Percentiles rank a stretch among this genome's conserved stretches.
These are phyloP conservation scores for Germaria angustata DNA, from an alignment of 2,888 invertebrate species.

Conservation along the genomic window DNA sequence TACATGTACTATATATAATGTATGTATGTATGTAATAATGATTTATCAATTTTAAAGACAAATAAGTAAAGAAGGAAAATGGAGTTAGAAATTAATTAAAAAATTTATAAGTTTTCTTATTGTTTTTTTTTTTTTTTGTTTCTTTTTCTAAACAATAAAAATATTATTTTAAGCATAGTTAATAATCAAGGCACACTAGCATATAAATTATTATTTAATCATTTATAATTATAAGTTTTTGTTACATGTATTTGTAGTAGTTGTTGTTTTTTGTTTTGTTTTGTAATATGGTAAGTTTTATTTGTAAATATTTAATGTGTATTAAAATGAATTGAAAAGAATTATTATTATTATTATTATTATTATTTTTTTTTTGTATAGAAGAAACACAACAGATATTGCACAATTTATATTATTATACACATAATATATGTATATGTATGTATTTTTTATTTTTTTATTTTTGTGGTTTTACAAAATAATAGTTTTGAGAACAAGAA, in stretches of 20 bases:
- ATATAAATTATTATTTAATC: constrained; percentile 68
- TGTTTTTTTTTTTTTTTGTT: constrained; percentile 4
- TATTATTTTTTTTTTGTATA: constrained; percentile 1
- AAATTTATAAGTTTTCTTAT: constrained; percentile 18
- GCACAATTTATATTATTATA: constrained; percentile 48
- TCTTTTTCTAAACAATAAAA: constrained; percentile 58
- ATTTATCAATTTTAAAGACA: neutral
- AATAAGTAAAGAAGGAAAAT: neutral
- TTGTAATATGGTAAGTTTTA: neutral
- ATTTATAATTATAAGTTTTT: constrained; percentile 22
- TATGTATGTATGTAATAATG: constrained; percentile 20
- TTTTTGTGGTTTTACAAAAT: constrained; percentile 11
- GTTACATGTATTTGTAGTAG: constrained; percentile 18
- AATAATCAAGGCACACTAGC: constrained; percentile 77
- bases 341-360: too few relatives aligned
- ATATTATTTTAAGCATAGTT: constrained; percentile 70
- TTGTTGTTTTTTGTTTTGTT: neutral
- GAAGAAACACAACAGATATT: constrained; percentile 57
- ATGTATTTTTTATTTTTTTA: neutral
- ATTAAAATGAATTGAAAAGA: neutral
- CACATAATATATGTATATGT: too few relatives aligned
- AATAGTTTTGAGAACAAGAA: constrained; percentile 14
- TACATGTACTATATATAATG: neutral
- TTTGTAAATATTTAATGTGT: neutral
- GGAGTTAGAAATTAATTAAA: neutral